phyloP scores from a whole-genome alignment of 2,113 vertebrate species.

The Blennius ocellaris region DNA sequence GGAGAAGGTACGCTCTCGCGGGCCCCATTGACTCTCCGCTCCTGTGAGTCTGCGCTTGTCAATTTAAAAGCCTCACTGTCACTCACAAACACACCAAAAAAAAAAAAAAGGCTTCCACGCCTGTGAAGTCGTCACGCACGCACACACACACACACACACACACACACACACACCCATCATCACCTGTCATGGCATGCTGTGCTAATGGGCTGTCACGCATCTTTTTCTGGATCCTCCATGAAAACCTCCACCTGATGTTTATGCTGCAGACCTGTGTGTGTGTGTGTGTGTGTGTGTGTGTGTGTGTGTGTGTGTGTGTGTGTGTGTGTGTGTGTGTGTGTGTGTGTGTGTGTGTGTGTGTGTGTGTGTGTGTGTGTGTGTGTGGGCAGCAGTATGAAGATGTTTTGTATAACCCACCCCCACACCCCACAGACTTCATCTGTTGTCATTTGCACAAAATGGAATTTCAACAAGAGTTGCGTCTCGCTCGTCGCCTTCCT shows the following conservation, averaged over 20 bases:
- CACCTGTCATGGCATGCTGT: conserved; percentile 69
- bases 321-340: conserved; percentile 17
- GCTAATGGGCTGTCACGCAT: conserved; percentile 67
- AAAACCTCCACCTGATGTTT: no score
- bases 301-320: conserved; percentile 21
- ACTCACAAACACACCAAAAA: conserved; percentile 57
- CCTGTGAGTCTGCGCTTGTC: conserved; percentile 86
- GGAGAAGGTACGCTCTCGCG: conserved; percentile 94
- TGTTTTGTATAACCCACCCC: conserved; percentile 22
- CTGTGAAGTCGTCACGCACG: conserved; percentile 53
- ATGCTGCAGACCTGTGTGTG: background rate
- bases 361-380: conserved; percentile 20
- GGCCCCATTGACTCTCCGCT: conserved; percentile 86
- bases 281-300: conserved; percentile 17
- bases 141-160: conserved; percentile 27
- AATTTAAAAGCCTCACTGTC: conserved; percentile 80
- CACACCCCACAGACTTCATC: conserved; percentile 30
- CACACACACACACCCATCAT: conserved; percentile 65
- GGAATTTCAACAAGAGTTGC: conserved; percentile 17
- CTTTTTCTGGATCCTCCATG: conserved; percentile 6
- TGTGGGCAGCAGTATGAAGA: conserved; percentile 37
- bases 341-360: conserved; percentile 17
- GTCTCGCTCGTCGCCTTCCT: background rate
- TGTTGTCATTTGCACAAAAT: conserved; percentile 38
- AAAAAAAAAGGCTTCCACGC: conserved; percentile 51